These are phyloP conservation scores for Pangasius mekongensis DNA, from an alignment of 2,797 vertebrate genomes.

Conservation along the genomic window DNA sequence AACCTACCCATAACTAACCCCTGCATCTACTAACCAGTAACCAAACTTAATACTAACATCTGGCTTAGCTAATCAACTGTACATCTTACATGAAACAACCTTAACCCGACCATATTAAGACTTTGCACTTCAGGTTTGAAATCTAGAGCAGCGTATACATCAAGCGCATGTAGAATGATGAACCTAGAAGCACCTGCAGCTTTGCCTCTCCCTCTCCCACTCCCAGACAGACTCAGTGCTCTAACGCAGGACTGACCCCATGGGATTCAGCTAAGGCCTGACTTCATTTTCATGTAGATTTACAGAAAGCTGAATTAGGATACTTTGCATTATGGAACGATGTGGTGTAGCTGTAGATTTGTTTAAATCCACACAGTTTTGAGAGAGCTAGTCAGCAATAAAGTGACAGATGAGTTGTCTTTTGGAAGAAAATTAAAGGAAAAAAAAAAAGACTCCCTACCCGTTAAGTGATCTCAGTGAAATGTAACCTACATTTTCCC, in stretches of 20 bases:
- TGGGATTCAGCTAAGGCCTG: background rate
- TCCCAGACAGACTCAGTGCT: conserved; percentile 5
- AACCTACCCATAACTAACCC: background rate
- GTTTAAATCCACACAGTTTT: conserved; percentile 6
- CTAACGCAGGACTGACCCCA: background rate
- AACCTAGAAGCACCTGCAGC: background rate
- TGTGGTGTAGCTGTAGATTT: background rate
- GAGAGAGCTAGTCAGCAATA: conserved; percentile 30
- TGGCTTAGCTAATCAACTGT: background rate
- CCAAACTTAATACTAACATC: background rate
- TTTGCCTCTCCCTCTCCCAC: background rate
- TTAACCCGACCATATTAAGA: background rate
- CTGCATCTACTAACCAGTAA: background rate
- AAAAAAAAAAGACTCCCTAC: background rate
- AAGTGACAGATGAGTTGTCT: conserved; percentile 39
- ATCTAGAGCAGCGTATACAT: conserved; percentile 1
- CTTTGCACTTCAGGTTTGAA: background rate
- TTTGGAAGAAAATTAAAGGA: conserved; percentile 16
- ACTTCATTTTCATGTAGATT: conserved; percentile 4
- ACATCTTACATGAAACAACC: background rate
- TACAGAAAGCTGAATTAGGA: background rate
- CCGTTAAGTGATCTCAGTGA: background rate
- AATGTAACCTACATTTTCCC: conserved; percentile 5
- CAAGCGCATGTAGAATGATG: conserved; percentile 1
- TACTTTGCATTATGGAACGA: background rate